A percentile compares a stretch with the other conserved stretches of the same genome.
Conservation (phyloP, 2,888 invertebrate species). For the Chelonus formosanus region DNA sequence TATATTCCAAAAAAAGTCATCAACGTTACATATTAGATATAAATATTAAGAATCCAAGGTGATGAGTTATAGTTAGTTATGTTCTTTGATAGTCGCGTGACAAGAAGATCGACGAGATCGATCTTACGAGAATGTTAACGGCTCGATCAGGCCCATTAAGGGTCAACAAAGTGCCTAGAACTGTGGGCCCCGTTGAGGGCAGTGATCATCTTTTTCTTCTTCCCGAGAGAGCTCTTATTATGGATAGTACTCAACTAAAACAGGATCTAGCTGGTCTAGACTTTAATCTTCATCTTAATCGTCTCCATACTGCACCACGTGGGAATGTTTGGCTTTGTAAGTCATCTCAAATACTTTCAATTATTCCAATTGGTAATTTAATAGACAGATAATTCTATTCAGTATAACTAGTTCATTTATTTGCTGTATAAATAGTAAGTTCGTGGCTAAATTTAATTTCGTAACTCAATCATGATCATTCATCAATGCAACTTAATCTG, state of each 20-base stretch:
- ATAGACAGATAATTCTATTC: neutral
- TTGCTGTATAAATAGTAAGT: too few species aligned
- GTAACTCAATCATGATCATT: too few species aligned
- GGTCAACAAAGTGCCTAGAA: slow-evolving; percentile 58
- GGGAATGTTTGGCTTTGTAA: slow-evolving; percentile 72
- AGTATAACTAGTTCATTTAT: too few species aligned
- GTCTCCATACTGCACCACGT: slow-evolving; percentile 68
- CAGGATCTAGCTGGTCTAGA: slow-evolving; percentile 69
- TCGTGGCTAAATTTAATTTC: too few species aligned
- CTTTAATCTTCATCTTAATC: slow-evolving; percentile 66
- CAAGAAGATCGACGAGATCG: slow-evolving; percentile 23
- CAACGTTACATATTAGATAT: too few species aligned
- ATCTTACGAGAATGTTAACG: slow-evolving; percentile 55
- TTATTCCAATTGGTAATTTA: slow-evolving; percentile 1
- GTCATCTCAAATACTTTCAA: slow-evolving; percentile 46
- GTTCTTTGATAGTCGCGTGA: slow-evolving; percentile 5
- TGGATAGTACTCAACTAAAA: slow-evolving; percentile 68
- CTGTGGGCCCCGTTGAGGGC: slow-evolving; percentile 66
- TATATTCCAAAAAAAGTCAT: too few species aligned
- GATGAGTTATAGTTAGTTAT: slow-evolving; percentile 14
- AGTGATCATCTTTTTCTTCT: slow-evolving; percentile 69
- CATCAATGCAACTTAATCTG: too few species aligned
- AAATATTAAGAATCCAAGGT: neutral
- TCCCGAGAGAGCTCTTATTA: slow-evolving; percentile 68
- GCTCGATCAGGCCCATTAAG: slow-evolving; percentile 58